phyloP scores from a whole-genome alignment of 2,888 invertebrate genomes.

The Lucinisca nassula region DNA sequence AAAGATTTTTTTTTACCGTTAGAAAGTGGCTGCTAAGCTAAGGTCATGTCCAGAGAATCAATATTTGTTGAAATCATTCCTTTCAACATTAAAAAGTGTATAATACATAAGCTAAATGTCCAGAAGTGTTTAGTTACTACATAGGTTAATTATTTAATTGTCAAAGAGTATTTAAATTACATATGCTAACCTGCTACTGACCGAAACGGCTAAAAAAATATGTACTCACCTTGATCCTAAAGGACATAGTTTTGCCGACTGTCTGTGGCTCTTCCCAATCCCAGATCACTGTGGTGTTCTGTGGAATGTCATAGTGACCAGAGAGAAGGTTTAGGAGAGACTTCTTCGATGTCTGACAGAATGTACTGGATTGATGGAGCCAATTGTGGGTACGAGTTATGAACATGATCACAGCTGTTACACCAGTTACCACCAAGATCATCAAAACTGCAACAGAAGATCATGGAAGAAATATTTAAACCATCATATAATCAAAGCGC shows the following conservation, averaged over 20 bases:
- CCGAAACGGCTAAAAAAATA: background rate
- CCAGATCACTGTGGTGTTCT: constrained; percentile 95
- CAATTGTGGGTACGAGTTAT: constrained; percentile 40
- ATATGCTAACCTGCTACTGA: too few species aligned
- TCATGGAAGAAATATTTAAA: too few species aligned
- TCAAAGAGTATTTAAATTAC: too few species aligned
- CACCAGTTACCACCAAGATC: constrained; percentile 47
- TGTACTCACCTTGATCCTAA: constrained; percentile 92
- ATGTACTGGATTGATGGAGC: constrained; percentile 30
- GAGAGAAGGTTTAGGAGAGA: constrained; percentile 49
- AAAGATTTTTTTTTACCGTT: too few species aligned
- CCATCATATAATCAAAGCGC: too few species aligned
- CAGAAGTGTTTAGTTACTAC: too few species aligned
- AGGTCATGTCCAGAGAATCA: too few species aligned
- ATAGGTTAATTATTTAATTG: too few species aligned
- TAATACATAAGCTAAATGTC: too few species aligned
- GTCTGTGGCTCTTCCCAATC: constrained; percentile 97
- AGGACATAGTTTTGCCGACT: constrained; percentile 97
- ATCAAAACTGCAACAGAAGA: constrained; percentile 71
- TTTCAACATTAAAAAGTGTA: too few species aligned
- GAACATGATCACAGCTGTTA: constrained; percentile 66
- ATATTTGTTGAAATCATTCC: too few species aligned
- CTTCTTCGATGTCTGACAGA: constrained; percentile 49
- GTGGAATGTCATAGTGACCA: constrained; percentile 88
- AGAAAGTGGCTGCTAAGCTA: too few species aligned